Evolutionary conservation across 2,888 invertebrate genomes (phyloP), one percentile per base, ranked within the genome.

Genomic region (Polydrusus tereticollis): DNA sequence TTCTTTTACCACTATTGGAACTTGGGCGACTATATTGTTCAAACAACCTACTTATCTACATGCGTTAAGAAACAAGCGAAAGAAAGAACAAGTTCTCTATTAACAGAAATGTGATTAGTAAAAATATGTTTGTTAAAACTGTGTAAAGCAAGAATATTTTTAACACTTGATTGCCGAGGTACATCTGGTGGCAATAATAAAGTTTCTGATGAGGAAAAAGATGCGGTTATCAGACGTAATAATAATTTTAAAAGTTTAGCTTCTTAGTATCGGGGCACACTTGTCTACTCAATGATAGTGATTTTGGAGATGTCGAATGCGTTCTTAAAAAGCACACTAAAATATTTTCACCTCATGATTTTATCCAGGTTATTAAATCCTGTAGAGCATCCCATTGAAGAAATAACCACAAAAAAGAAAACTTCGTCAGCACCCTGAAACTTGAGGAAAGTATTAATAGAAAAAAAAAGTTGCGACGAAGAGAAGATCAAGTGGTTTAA

Each of bases 251-350:
- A 76, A 67, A 71, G 26, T 38, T 74, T 78, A 18, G 33, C 57
- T 8, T 79, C 77, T 75, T 78, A 20, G 72, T 72, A 26, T 74
- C 76, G 10, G 76, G 77, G 8, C 78, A 78, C 63, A 78, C 72
- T 58, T 76, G 66, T 29, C 60, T 79, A 26, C 75, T 73, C 3
- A 78, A 78, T 41, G 77, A 78, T 60, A 72, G 72, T 52, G 74
- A 77, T 38, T 77, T 78, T 69, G 75, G 76, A 10, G 77, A 78
- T 69, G 75, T 77, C 1, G 77, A 78, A 71, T 72, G 73, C 60
- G 74, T 71, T 55, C 33, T 78, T 18, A 78, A 78, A 72, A 65
- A 33, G 18, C 76, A 77, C 12, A 60, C 52, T 47, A 58, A 63
- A 64, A 45, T 78, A 2, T 78, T 67, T 72, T 74, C 77, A 23